A percentile compares a stretch with the other conserved stretches of the same genome.
These are phyloP conservation scores for Sitophilus oryzae DNA, from an alignment of 1,140 invertebrate genomes.

Conservation along the genomic window DNA sequence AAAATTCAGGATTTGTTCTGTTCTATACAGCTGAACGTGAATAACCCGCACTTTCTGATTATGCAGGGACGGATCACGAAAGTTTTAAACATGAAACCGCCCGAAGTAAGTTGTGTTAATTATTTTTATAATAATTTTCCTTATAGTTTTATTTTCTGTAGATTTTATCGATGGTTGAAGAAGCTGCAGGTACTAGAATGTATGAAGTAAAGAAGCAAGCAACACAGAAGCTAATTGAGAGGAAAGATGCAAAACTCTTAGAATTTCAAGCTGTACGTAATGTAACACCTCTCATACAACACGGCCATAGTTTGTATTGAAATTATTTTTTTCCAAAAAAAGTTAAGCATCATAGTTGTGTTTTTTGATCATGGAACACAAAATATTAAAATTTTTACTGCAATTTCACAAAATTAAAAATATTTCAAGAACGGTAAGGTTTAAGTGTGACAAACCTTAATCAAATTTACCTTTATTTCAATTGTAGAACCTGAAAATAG, in stretches of 20 bases:
- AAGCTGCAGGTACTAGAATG: constrained; percentile 96
- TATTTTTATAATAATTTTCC: constrained; percentile 9
- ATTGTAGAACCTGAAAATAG: no score
- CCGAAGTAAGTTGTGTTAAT: constrained; percentile 60
- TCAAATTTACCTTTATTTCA: no score
- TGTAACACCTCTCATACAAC: neutral
- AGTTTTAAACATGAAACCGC: constrained; percentile 98
- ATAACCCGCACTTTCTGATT: constrained; percentile 99
- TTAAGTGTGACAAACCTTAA: no score
- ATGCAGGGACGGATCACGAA: constrained; percentile 99
- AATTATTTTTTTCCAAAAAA: no score
- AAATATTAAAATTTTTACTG: no score
- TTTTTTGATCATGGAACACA: no score
- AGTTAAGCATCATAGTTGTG: no score
- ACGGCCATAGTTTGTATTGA: no score
- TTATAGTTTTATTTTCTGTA: constrained; percentile 31
- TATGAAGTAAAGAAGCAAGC: constrained; percentile 92
- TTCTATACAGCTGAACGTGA: constrained; percentile 95
- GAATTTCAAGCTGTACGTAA: constrained; percentile 78
- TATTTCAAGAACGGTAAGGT: no score
- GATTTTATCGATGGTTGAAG: constrained; percentile 98
- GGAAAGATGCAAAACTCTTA: constrained; percentile 86
- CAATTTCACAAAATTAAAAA: no score
- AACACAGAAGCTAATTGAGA: constrained; percentile 83
- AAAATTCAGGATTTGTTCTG: constrained; percentile 91